phyloP scores from a whole-genome alignment of 2,888 invertebrate species.

The Lordiphosa andalusiaca region DNA sequence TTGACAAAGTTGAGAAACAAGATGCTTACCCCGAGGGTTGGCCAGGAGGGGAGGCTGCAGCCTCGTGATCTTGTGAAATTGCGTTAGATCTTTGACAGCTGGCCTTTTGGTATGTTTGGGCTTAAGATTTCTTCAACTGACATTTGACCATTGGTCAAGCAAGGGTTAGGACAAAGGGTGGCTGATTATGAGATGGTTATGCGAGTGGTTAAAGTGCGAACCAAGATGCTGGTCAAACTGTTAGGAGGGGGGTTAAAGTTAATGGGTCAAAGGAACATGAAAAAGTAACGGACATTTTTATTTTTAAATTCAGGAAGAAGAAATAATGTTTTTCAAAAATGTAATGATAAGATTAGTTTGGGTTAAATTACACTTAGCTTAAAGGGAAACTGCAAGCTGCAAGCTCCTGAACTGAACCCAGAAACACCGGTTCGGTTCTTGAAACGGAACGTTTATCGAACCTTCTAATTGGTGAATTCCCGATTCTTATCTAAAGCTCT shows the following conservation, averaged over 20 bases:
- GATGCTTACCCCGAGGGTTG: constrained; percentile 55
- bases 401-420: no score
- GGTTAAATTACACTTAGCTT: no score
- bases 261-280: constrained; percentile 8
- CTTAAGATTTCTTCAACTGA: constrained; percentile 39
- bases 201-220: background rate
- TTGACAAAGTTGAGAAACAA: constrained; percentile 70
- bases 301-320: no score
- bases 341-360: no score
- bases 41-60: constrained; percentile 34
- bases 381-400: no score
- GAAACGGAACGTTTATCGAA: no score
- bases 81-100: constrained; percentile 39
- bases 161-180: constrained; percentile 41
- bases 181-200: constrained; percentile 19
- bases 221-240: constrained; percentile 2
- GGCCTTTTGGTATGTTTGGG: constrained; percentile 22
- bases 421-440: no score
- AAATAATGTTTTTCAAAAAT: no score
- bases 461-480: no score
- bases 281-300: constrained; percentile 11
- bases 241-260: constrained; percentile 11
- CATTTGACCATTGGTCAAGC: constrained; percentile 67
- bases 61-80: constrained; percentile 35
- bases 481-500: no score